Conservation (phyloP, 2,888 invertebrate genomes). For the Fragum fragum region DNA sequence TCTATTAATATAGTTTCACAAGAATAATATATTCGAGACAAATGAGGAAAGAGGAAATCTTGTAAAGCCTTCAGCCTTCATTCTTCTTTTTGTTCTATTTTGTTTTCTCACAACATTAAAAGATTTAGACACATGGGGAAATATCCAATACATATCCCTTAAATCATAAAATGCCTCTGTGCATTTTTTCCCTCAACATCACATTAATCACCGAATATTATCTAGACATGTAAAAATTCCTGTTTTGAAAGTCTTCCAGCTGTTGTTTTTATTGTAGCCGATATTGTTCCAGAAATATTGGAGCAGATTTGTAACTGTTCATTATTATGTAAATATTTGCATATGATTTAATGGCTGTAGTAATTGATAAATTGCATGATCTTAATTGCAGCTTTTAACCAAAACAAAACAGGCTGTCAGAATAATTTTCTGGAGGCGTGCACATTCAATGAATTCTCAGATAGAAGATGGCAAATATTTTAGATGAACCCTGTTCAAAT, state of each 20-base stretch:
- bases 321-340: not conserved
- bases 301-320: not conserved
- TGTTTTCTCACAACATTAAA: too few species aligned
- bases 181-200: not conserved
- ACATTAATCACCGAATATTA: not conserved
- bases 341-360: not conserved
- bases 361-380: not conserved
- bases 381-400: not conserved
- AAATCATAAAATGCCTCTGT: not conserved
- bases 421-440: too few species aligned
- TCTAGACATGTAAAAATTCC: slow-evolving; percentile 6
- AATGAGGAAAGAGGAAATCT: too few species aligned
- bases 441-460: too few species aligned
- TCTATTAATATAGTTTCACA: not conserved
- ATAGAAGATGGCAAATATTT: too few species aligned
- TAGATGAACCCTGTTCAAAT: too few species aligned
- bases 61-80: too few species aligned
- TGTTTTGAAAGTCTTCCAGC: slow-evolving; percentile 3
- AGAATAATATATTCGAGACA: too few species aligned
- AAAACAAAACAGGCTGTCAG: too few species aligned
- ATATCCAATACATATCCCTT: not conserved
- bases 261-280: not conserved
- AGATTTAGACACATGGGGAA: not conserved
- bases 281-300: not conserved
- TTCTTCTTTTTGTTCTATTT: too few species aligned